Percentiles rank a stretch among this genome's conserved stretches.
Conservation (phyloP, 2,888 invertebrate species). For the Galeruca laticollis region DNA sequence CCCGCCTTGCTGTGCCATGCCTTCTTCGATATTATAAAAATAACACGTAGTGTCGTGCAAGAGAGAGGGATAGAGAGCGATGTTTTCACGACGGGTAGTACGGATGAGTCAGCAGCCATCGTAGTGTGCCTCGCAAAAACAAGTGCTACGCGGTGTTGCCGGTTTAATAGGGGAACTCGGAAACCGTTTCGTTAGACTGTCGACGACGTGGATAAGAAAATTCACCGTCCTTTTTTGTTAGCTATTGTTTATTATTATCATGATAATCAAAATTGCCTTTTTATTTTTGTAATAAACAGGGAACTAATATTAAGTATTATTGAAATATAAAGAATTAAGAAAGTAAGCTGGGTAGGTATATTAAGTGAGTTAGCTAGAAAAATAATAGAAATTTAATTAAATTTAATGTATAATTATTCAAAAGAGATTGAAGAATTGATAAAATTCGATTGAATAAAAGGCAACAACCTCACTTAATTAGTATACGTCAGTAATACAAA, state of each 20-base stretch:
- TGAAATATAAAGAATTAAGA: too few relatives aligned
- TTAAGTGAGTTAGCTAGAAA: too few relatives aligned
- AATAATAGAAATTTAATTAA: background rate
- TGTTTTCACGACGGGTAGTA: constrained; percentile 61
- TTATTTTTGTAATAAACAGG: background rate
- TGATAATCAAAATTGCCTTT: background rate
- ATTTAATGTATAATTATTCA: too few relatives aligned
- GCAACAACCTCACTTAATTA: too few relatives aligned
- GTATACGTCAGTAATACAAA: too few relatives aligned
- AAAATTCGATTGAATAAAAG: too few relatives aligned
- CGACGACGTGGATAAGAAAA: constrained; percentile 17
- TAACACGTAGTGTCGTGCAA: constrained; percentile 39
- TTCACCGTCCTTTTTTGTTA: constrained; percentile 3
- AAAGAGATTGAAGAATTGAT: too few relatives aligned
- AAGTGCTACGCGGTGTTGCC: constrained; percentile 53
- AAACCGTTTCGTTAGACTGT: constrained; percentile 28
- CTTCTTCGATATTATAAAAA: constrained; percentile 44
- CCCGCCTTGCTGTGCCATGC: constrained; percentile 24
- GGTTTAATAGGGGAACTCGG: constrained; percentile 13
- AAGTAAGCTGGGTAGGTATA: too few relatives aligned
- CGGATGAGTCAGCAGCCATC: constrained; percentile 65
- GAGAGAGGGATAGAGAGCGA: constrained; percentile 40
- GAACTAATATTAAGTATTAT: too few relatives aligned
- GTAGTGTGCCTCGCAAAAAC: constrained; percentile 57
- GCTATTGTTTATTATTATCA: background rate